Conservation (phyloP, 2,888 invertebrate genomes). For the Endomychus coccineus region DNA sequence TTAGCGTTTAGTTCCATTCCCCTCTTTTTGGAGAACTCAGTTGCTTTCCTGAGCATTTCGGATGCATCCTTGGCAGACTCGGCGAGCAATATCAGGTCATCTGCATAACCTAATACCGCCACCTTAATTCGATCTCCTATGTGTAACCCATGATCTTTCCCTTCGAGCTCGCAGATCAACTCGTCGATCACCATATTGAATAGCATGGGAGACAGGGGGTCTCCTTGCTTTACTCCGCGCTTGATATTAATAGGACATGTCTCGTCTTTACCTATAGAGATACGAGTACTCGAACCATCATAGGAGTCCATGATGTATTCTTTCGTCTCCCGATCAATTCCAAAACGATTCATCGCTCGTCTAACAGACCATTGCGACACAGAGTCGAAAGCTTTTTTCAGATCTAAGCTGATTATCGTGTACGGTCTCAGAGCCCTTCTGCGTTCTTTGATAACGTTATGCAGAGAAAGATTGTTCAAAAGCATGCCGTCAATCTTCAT, state of each 20-base stretch:
- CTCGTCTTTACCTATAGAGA: no score
- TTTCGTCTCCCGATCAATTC: no score
- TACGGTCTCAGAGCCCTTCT: neutral
- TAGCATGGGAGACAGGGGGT: slow-evolving; percentile 11
- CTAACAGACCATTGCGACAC: no score
- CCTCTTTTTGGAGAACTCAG: slow-evolving; percentile 13
- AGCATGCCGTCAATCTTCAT: slow-evolving; percentile 17
- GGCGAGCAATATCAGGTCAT: slow-evolving; percentile 19
- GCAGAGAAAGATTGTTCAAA: slow-evolving; percentile 15
- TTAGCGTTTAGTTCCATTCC: slow-evolving; percentile 14
- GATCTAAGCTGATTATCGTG: no score
- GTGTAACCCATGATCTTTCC: neutral
- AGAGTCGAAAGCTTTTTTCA: no score
- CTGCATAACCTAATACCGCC: slow-evolving; percentile 19
- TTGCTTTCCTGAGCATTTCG: slow-evolving; percentile 8
- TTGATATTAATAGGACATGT: no score
- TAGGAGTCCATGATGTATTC: no score
- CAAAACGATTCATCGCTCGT: no score
- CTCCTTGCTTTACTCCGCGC: slow-evolving; percentile 14
- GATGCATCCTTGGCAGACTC: slow-evolving; percentile 7
- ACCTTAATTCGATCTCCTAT: slow-evolving; percentile 5
- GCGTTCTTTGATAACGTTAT: slow-evolving; percentile 7
- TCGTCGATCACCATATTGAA: slow-evolving; percentile 12
- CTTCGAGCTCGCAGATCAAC: slow-evolving; percentile 7
- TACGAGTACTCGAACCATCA: no score